Percentiles rank a stretch among this genome's conserved stretches.
Conservation (phyloP, 2,113 vertebrate genomes). For the Uropsilus gracilis region DNA sequence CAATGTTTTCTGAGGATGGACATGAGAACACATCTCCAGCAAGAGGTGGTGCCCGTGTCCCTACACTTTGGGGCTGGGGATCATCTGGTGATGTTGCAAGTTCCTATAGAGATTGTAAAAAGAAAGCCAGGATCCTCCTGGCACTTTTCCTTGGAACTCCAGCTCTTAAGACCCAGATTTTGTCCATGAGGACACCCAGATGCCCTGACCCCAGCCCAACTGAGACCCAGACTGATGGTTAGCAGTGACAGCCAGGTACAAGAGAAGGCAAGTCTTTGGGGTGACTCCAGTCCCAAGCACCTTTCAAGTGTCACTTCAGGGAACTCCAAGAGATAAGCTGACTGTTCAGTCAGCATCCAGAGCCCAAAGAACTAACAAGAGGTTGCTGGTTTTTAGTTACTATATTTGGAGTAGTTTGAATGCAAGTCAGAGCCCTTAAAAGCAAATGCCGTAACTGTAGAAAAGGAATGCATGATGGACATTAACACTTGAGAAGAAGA, state of each 20-base stretch:
- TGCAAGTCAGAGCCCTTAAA: not conserved
- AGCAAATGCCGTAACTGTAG: not conserved
- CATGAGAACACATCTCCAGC: not conserved
- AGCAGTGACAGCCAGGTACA: not conserved
- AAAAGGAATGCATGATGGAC: not conserved
- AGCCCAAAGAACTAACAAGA: not conserved
- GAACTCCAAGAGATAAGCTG: not conserved
- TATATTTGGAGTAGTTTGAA: not conserved
- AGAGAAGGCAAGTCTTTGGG: not conserved
- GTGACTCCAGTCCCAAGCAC: not conserved
- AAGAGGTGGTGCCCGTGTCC: not conserved
- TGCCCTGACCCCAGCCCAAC: fast-evolving
- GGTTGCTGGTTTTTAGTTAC: not conserved
- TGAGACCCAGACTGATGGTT: not conserved
- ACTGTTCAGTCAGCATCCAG: no score
- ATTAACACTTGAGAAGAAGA: not conserved
- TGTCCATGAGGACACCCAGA: not conserved
- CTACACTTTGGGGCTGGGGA: not conserved
- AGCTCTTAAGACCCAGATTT: not conserved
- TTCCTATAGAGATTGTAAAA: not conserved
- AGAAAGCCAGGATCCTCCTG: not conserved
- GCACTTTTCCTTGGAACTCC: not conserved
- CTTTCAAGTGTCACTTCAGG: not conserved
- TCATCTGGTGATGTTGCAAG: not conserved
- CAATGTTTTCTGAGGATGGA: not conserved